Conservation (phyloP, 1,140 invertebrate genomes). For the Drosophila orosa region DNA sequence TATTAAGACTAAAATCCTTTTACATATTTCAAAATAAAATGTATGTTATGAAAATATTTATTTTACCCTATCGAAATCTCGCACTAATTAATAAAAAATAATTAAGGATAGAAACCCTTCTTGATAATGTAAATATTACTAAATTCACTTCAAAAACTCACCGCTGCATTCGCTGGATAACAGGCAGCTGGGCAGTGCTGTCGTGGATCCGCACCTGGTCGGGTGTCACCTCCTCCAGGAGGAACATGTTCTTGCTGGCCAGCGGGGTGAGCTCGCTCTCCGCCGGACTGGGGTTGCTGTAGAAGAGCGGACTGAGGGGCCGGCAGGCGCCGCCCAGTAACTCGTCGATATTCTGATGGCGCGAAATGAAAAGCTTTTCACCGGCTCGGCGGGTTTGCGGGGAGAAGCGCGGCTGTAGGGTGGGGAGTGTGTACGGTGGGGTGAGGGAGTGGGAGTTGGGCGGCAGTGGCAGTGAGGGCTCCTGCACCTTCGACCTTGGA, state of each 20-base stretch:
- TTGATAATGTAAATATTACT: not conserved
- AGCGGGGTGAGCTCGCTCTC: slow-evolving; percentile 37
- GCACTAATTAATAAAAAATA: too few relatives aligned
- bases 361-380: slow-evolving; percentile 89
- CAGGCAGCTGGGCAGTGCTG: slow-evolving; percentile 88
- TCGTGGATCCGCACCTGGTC: slow-evolving; percentile 92
- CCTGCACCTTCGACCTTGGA: slow-evolving; percentile 79
- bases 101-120: not conserved
- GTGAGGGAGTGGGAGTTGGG: slow-evolving; percentile 3
- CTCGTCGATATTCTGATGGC: slow-evolving; percentile 93
- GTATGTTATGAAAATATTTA: too few relatives aligned
- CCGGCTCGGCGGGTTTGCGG: slow-evolving; percentile 74
- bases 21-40: too few relatives aligned
- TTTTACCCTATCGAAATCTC: too few relatives aligned
- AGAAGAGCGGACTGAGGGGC: slow-evolving; percentile 87
- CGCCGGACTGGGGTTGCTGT: slow-evolving; percentile 32
- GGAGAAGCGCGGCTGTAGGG: slow-evolving; percentile 59
- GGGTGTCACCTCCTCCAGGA: slow-evolving; percentile 84
- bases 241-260: slow-evolving; percentile 72
- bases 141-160: slow-evolving; percentile 31
- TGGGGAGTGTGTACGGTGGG: slow-evolving; percentile 5
- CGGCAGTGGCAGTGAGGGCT: slow-evolving; percentile 26
- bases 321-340: slow-evolving; percentile 88
- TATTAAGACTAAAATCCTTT: too few relatives aligned
- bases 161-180: slow-evolving; percentile 86